Evolutionary conservation across 2,888 invertebrate species (phyloP), one percentile per base, ranked within the genome.

Genomic region (Luperina testacea): DNA sequence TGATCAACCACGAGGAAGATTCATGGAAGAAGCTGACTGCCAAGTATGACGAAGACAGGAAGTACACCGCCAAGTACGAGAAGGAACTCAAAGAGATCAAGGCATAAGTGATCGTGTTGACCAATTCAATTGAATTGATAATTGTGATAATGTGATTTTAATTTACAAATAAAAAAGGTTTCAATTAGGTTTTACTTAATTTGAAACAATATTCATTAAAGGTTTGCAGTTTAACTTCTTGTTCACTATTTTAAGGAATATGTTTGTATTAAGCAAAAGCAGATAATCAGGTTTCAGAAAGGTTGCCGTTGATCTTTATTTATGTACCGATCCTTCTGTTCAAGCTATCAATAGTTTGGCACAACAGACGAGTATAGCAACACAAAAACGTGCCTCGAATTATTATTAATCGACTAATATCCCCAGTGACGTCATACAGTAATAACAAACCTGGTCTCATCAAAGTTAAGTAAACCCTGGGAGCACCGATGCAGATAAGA

Each of bases 41-140:
- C 57, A 96, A 95, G 72, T 97, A 94, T 84, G 97, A 97, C 81
- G n/a, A n/a, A n/a, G n/a, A n/a, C n/a, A n/a, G 84, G 42, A 92
- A 93, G 51, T 96, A 91, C 90, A 87, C 90, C 20, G 85, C 81
- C 9, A 93, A 93, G 69, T 95, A 95, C 84, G 95, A 96, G 77
- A 86, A 90, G 15, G 94, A 94, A 74, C 90, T 95, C 1, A 91
- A 89, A 59, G 78, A 89, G 51, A 81, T 91, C 57, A 87, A 91
- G 71, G 87, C 85, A 13, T 87, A 87, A 87, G 48, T 77, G 57
- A 59, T 5, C 13, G n/a, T 27, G 2, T 27, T 45, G 15, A 65
- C n/a, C 48, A 68, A 65, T 53, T 63, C 1, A 73, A 17, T 24
- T 59, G 17, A 20, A 63, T 65, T 20, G 38, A 64, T 76, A 69